These are phyloP conservation scores for Gadopsis marmoratus DNA, from an alignment of 2,797 vertebrate species.

Conservation along the genomic window DNA sequence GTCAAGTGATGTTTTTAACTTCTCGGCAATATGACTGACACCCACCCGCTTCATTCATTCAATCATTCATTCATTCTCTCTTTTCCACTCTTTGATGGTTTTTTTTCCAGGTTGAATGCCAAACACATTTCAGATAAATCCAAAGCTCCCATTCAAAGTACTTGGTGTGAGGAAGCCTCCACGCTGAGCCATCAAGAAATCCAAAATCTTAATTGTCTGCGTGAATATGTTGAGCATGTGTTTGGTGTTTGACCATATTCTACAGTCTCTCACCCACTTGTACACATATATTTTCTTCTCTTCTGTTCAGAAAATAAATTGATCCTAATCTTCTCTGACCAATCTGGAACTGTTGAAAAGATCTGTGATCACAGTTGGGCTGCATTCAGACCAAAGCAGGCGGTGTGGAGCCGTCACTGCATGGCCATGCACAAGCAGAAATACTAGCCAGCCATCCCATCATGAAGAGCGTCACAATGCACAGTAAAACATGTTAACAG, in stretches of 20 bases:
- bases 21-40: constrained; percentile 36
- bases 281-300: constrained; percentile 21
- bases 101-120: constrained; percentile 37
- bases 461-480: too few relatives aligned
- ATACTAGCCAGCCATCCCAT: too few relatives aligned
- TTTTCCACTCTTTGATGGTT: neutral
- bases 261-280: constrained; percentile 21
- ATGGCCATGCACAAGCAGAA: too few relatives aligned
- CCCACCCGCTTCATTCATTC: constrained; percentile 21
- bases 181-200: neutral
- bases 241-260: constrained; percentile 62
- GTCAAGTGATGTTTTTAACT: constrained; percentile 40
- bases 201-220: neutral
- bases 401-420: too few relatives aligned
- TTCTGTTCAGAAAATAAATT: constrained; percentile 44
- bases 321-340: constrained; percentile 56
- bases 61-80: constrained; percentile 10
- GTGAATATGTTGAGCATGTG: constrained; percentile 28
- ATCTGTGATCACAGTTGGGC: constrained; percentile 26
- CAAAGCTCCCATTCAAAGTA: neutral
- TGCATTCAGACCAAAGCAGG: too few relatives aligned
- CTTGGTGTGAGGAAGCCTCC: neutral
- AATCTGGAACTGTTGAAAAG: constrained; percentile 44
- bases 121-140: constrained; percentile 44
- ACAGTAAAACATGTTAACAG: too few relatives aligned